Conservation (phyloP, 2,888 invertebrate genomes). For the Orgyia antiqua region DNA sequence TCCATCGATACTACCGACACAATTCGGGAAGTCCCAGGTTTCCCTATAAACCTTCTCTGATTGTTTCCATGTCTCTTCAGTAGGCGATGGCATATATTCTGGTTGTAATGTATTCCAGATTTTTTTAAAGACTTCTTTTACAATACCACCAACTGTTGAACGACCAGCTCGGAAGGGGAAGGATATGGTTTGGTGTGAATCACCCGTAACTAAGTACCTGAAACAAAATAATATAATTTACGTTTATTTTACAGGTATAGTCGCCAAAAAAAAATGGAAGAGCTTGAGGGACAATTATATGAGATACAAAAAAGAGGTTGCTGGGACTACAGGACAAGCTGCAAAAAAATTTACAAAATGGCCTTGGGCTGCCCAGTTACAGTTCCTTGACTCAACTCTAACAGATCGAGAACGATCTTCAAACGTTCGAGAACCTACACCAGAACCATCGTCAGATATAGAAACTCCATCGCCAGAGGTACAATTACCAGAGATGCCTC, state of each 20-base stretch:
- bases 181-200: slow-evolving; percentile 3
- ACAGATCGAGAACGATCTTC: slow-evolving; percentile 1
- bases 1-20: too few species aligned
- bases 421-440: not conserved
- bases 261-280: not conserved
- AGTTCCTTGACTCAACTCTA: too few species aligned
- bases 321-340: not conserved
- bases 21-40: slow-evolving; percentile 14
- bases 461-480: not conserved
- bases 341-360: too few species aligned
- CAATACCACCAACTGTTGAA: slow-evolving; percentile 4
- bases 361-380: too few species aligned
- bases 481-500: slow-evolving; percentile 2
- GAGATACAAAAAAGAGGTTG: not conserved
- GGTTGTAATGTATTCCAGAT: slow-evolving; percentile 5
- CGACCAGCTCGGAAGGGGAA: slow-evolving; percentile 5
- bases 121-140: slow-evolving; percentile 3
- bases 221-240: too few species aligned
- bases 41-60: slow-evolving; percentile 8
- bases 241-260: not conserved
- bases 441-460: not conserved
- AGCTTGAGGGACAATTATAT: not conserved
- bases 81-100: too few species aligned
- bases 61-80: too few species aligned
- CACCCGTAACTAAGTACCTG: slow-evolving; percentile 2